phyloP scores from a whole-genome alignment of 2,888 invertebrate species.

The Meteorus cinctellus region DNA sequence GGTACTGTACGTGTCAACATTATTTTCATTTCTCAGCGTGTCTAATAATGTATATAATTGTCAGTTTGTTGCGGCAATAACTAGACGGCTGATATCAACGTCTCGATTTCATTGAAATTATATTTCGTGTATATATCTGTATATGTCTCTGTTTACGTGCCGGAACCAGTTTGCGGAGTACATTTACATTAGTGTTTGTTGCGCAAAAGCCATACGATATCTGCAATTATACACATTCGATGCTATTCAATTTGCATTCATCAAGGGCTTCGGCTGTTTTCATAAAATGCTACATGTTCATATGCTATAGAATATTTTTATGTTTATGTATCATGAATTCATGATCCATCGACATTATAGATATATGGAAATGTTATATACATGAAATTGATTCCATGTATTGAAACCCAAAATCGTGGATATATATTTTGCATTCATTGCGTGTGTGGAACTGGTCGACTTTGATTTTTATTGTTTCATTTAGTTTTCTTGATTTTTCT shows the following conservation, averaged over 20 bases:
- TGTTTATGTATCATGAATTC: background rate
- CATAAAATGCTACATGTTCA: background rate
- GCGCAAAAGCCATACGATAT: slow-evolving; percentile 14
- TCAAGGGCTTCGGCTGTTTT: slow-evolving; percentile 21
- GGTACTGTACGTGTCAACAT: background rate
- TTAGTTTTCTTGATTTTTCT: background rate
- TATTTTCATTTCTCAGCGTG: no score
- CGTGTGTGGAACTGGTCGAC: slow-evolving; percentile 25
- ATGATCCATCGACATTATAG: slow-evolving; percentile 1
- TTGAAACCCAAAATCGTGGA: background rate
- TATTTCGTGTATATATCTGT: background rate
- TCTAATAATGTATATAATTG: slow-evolving; percentile 40
- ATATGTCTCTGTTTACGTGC: slow-evolving; percentile 4
- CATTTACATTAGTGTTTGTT: slow-evolving; percentile 17
- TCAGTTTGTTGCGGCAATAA: slow-evolving; percentile 47
- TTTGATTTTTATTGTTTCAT: background rate
- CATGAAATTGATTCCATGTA: background rate
- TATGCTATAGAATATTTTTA: background rate
- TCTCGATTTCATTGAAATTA: slow-evolving; percentile 26
- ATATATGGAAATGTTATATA: slow-evolving; percentile 8
- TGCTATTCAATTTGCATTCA: slow-evolving; percentile 34
- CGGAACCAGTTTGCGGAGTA: background rate
- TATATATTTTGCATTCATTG: background rate
- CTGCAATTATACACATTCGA: slow-evolving; percentile 29
- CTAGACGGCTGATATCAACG: slow-evolving; percentile 48